Conservation (phyloP, 1,140 invertebrate species). For the Procambarus clarkii region DNA sequence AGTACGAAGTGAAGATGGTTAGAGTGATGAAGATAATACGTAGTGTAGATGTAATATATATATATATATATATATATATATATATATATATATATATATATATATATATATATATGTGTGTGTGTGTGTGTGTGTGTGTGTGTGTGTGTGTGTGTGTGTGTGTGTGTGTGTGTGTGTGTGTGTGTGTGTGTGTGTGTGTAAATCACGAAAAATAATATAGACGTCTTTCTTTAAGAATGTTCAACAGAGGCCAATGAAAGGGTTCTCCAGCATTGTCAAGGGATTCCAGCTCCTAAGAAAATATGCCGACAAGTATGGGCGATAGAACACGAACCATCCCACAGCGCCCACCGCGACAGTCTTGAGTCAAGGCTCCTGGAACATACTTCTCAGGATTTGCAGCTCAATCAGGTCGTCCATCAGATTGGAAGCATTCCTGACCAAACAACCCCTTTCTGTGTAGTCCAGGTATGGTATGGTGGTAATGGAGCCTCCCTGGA, state of each 20-base stretch:
- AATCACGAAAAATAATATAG: not conserved
- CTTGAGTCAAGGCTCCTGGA: not conserved
- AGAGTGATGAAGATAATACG: too few relatives aligned
- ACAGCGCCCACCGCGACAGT: not conserved
- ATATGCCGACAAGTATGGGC: not conserved
- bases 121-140: conserved; percentile 22
- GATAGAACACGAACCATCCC: too few relatives aligned
- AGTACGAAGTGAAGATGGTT: too few relatives aligned
- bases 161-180: too few relatives aligned
- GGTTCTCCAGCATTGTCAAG: not conserved
- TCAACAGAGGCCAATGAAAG: too few relatives aligned
- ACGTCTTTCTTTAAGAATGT: too few relatives aligned
- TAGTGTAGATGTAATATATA: not conserved
- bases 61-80: conserved; percentile 5
- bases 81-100: not conserved
- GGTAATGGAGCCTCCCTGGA: not conserved
- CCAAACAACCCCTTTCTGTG: not conserved
- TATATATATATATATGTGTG: not conserved
- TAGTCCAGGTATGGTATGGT: not conserved
- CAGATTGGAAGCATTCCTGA: not conserved
- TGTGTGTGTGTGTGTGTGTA: too few relatives aligned
- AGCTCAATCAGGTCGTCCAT: not conserved
- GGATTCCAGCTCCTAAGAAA: not conserved
- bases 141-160: too few relatives aligned
- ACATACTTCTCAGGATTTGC: not conserved